A percentile compares a stretch with the other conserved stretches of the same genome.
These are phyloP conservation scores for Zootermopsis nevadensis DNA, from an alignment of 2,888 invertebrate species.

Conservation along the genomic window DNA sequence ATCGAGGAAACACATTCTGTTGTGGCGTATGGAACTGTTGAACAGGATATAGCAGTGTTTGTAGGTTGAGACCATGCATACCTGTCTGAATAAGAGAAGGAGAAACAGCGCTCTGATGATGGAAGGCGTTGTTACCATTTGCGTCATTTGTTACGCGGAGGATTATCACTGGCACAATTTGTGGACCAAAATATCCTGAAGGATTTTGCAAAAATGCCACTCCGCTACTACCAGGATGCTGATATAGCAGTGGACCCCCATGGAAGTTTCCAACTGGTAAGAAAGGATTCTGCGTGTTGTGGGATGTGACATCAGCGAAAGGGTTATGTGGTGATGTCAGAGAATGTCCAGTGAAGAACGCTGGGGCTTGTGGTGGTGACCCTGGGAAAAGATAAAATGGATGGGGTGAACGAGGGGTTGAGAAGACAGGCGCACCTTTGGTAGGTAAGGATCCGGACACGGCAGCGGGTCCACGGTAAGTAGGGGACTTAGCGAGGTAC, in stretches of 20 bases:
- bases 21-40: neutral
- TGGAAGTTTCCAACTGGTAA: neutral
- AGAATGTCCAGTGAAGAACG: neutral
- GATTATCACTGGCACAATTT: conserved; percentile 46
- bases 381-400: neutral
- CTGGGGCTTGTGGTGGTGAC: neutral
- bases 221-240: neutral
- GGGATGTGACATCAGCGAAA: neutral
- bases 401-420: neutral
- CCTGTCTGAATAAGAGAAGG: neutral
- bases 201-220: conserved; percentile 17
- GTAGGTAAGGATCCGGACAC: neutral
- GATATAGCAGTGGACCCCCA: neutral
- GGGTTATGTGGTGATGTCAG: neutral
- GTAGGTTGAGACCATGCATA: neutral
- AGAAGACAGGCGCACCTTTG: neutral
- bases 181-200: conserved; percentile 6
- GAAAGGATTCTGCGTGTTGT: neutral
- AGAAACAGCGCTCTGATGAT: neutral
- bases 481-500: neutral
- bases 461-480: neutral
- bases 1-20: neutral
- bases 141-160: conserved; percentile 12
- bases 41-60: neutral
- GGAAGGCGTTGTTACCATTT: neutral